phyloP scores from a whole-genome alignment of 2,888 invertebrate species.

The Polylopha cassiicola region DNA sequence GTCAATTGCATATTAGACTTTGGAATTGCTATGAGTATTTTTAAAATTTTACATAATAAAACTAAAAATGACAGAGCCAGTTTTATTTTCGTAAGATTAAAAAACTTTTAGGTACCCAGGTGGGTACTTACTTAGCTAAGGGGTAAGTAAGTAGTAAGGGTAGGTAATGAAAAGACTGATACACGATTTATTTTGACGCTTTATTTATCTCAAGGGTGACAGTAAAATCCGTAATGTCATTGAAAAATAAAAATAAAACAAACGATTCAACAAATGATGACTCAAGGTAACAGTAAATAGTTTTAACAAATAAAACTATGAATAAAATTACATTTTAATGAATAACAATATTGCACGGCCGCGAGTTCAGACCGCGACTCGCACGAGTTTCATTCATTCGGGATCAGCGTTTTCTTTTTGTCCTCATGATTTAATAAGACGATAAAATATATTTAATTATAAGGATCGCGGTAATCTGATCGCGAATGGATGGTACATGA shows the following conservation, averaged over 20 bases:
- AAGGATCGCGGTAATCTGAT: slow-evolving; percentile 25
- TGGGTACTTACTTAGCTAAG: too few relatives aligned
- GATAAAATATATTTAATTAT: slow-evolving; percentile 9
- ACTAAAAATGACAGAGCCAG: too few relatives aligned
- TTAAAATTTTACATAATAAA: too few relatives aligned
- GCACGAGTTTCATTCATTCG: slow-evolving; percentile 24
- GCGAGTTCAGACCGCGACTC: slow-evolving; percentile 1
- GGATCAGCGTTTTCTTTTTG: slow-evolving; percentile 13
- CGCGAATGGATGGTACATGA: slow-evolving; percentile 41
- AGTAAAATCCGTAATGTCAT: slow-evolving; percentile 72
- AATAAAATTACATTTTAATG: slow-evolving; percentile 65
- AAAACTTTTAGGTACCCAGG: too few relatives aligned
- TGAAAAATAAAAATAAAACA: slow-evolving; percentile 73
- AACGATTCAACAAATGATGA: slow-evolving; percentile 75
- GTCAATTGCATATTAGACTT: too few relatives aligned
- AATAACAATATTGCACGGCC: slow-evolving; percentile 51
- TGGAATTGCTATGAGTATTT: too few relatives aligned
- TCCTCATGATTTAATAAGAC: slow-evolving; percentile 12
- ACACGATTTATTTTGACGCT: slow-evolving; percentile 70
- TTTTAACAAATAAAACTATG: slow-evolving; percentile 72
- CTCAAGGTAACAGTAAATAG: slow-evolving; percentile 74
- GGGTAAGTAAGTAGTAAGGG: too few relatives aligned
- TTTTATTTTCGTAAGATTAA: too few relatives aligned
- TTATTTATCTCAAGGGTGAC: slow-evolving; percentile 74
- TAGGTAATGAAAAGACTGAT: slow-evolving; percentile 56